Evolutionary conservation across 1,140 invertebrate genomes (phyloP), one percentile per base, ranked within the genome.

Genomic region (Cotesia glomerata): DNA sequence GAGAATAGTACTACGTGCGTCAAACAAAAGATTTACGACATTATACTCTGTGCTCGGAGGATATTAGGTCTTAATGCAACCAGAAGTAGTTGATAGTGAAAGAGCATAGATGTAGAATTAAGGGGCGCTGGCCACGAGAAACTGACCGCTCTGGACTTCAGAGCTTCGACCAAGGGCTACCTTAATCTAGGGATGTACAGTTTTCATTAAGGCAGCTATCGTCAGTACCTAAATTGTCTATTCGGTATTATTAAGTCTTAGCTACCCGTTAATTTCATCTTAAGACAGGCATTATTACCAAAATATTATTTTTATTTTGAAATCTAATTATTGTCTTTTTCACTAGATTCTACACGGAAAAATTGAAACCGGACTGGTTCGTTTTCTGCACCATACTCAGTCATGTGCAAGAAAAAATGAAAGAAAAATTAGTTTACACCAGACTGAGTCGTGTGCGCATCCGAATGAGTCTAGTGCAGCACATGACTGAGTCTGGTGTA

Each of bases 131-230:
- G 56, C 18, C 54, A 18, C n/a, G 51, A 72, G 49, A 51, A n/a
- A 13, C 56, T 72, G 71, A 72, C 71, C 63, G 64, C 26, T 26
- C 45, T 45, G 39, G 39, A 45, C 39, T 9, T 11, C 39, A 45
- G 39, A 39, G 36, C 36, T 11, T 7, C 39, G 7, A 45, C 11
- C 59, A 36, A 32, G 61, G 58, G 34, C 16, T 35, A 49, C 35
- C 45, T 63, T 64, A 73, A 68, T 51, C 72, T 39, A 64, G 51
- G 72, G 66, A 73, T 52, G 35, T 68, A 67, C 51, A 73, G 65
- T 73, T 73, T 69, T 73, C 72, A 68, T 68, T 73, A 73, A 73
- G 61, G 61, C 51, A 39, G 49, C 32, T 59, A 69, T 64, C 66
- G 14, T 34, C 71, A 18, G 51, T 4, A 36, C 36, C 26, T 34